A percentile compares a stretch with the other conserved stretches of the same genome.
Conservation (phyloP, 2,797 vertebrate genomes). For the Acestrorhynchus altus region DNA sequence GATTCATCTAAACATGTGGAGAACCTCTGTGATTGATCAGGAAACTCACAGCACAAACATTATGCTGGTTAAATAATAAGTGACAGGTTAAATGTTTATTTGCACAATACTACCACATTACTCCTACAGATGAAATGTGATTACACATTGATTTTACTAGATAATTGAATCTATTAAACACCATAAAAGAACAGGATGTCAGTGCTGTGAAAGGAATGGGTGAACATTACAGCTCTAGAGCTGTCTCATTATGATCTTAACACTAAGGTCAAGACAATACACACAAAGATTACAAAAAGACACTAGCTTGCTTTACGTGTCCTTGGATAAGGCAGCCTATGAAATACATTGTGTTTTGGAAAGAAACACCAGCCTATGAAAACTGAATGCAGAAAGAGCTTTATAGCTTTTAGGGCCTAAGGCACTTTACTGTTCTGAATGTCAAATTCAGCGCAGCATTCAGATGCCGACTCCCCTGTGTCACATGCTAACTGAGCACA, state of each 20-base stretch:
- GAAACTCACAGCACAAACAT: no score
- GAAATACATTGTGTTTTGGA: background rate
- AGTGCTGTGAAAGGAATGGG: no score
- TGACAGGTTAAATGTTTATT: no score
- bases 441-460: background rate
- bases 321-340: background rate
- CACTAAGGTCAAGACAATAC: background rate
- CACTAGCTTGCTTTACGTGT: background rate
- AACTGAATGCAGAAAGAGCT: background rate
- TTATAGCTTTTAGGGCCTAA: background rate
- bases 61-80: no score
- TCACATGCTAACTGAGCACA: conserved; percentile 12
- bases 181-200: no score
- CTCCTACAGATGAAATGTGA: no score
- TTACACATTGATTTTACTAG: no score
- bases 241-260: background rate
- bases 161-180: no score
- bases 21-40: no score
- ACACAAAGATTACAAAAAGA: background rate
- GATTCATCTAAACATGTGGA: no score
- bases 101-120: no score
- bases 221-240: background rate
- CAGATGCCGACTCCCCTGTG: background rate
- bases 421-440: background rate
- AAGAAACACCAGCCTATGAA: background rate